These are phyloP conservation scores for Thymallus thymallus DNA, from an alignment of 2,113 vertebrate genomes.

Conservation along the genomic window DNA sequence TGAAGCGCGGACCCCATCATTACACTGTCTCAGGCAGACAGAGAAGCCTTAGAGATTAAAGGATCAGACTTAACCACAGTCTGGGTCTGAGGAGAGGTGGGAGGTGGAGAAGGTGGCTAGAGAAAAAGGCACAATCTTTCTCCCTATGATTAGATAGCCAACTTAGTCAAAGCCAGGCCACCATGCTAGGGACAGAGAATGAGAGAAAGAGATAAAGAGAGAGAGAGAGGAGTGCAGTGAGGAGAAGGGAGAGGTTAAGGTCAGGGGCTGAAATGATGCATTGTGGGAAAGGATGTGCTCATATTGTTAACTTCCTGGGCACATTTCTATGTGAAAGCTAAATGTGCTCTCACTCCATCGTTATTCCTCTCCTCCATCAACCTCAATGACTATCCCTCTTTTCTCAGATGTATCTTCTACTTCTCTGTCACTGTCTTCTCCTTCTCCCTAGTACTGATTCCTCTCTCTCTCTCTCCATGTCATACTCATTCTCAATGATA, in stretches of 20 bases:
- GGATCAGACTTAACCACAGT: conserved; percentile 52
- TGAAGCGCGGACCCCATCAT: conserved; percentile 53
- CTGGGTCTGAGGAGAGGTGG: conserved; percentile 28
- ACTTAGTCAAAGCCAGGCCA: not conserved
- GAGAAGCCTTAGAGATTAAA: conserved; percentile 57
- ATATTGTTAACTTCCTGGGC: too few relatives aligned
- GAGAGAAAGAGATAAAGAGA: not conserved
- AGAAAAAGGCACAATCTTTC: not conserved
- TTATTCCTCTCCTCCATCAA: not conserved
- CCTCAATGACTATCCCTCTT: not conserved
- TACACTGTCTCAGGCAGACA: conserved; percentile 52
- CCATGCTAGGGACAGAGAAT: not conserved
- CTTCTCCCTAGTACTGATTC: not conserved
- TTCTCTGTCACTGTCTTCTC: not conserved
- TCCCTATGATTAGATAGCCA: not conserved
- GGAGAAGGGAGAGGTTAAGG: not conserved
- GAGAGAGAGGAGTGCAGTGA: not conserved
- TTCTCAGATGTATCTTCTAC: not conserved
- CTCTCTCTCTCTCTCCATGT: conserved; percentile 12
- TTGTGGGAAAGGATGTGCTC: not conserved
- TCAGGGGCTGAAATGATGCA: not conserved
- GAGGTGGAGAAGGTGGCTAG: conserved; percentile 17
- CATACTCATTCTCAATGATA: not conserved
- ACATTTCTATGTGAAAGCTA: too few relatives aligned
- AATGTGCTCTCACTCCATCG: too few relatives aligned